Percentiles rank a stretch among this genome's conserved stretches.
Evolutionary conservation across 2,113 vertebrate species (phyloP).

Genomic region (Glaucidium brasilianum): DNA sequence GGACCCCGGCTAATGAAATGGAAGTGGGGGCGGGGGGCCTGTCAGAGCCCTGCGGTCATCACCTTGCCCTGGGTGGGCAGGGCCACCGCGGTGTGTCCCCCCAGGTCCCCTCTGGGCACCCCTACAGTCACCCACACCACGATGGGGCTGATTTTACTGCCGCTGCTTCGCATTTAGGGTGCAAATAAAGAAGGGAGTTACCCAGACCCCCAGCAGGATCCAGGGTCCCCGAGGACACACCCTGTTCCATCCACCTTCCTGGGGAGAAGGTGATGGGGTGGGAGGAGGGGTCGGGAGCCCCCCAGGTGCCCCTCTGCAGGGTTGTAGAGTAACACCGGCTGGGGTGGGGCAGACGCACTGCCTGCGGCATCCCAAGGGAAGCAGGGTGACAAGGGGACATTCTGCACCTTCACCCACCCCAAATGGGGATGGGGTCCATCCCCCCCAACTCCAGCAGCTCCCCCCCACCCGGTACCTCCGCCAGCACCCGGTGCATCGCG

Average conservation of each 20-base stretch:
- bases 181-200: not conserved
- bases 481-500: slow-evolving; percentile 78
- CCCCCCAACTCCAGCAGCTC: too few species aligned
- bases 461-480: slow-evolving; percentile 74
- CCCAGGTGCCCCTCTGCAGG: not conserved
- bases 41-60: not conserved
- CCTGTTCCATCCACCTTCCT: not conserved
- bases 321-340: fast-evolving
- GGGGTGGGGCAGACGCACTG: fast-evolving
- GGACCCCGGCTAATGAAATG: not conserved
- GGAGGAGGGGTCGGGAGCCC: not conserved
- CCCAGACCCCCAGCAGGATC: not conserved
- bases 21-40: not conserved
- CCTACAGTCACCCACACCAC: not conserved
- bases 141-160: not conserved
- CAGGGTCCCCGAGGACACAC: not conserved
- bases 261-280: not conserved
- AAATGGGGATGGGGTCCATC: fast-evolving
- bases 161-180: not conserved
- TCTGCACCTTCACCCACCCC: not conserved
- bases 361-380: not conserved
- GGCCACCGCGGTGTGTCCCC: not conserved
- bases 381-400: not conserved
- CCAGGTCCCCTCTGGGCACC: not conserved
- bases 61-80: not conserved